Percentiles rank a stretch among this genome's conserved stretches.
Evolutionary conservation across 2,888 invertebrate genomes (phyloP).

Genomic region (Galeopsomyia nigrocyanea): DNA sequence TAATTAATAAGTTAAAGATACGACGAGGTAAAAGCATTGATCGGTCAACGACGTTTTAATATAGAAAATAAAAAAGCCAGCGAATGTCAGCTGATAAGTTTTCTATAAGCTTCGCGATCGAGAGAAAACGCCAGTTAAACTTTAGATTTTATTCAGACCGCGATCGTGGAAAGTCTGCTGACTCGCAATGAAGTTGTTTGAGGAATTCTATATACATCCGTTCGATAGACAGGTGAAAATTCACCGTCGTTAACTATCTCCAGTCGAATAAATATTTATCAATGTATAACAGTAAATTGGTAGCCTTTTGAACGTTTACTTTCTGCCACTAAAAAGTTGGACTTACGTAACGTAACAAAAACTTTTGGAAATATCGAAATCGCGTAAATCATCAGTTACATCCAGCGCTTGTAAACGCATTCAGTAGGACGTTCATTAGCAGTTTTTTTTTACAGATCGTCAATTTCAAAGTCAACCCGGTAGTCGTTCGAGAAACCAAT

Average conservation of each 20-base stretch:
- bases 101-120: not conserved
- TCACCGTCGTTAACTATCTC: not conserved
- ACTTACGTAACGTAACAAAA: not conserved
- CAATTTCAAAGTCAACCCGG: no score
- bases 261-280: conserved; percentile 33
- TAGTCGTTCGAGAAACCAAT: no score
- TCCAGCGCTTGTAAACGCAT: not conserved
- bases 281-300: conserved; percentile 27
- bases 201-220: conserved; percentile 21
- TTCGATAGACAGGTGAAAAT: not conserved
- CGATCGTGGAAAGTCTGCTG: conserved; percentile 15
- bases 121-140: conserved; percentile 10
- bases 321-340: no score
- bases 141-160: not conserved
- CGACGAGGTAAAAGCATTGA: no score
- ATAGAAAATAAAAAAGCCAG: not conserved
- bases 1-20: no score
- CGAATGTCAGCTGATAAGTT: not conserved
- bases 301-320: no score
- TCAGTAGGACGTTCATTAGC: no score
- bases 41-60: no score
- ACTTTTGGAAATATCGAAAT: not conserved
- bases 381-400: not conserved
- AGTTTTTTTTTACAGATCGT: no score
- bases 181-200: conserved; percentile 29